A percentile compares a stretch with the other conserved stretches of the same genome.
Evolutionary conservation across 1,140 invertebrate species (phyloP).

Genomic region (Drosophila yakuba): DNA sequence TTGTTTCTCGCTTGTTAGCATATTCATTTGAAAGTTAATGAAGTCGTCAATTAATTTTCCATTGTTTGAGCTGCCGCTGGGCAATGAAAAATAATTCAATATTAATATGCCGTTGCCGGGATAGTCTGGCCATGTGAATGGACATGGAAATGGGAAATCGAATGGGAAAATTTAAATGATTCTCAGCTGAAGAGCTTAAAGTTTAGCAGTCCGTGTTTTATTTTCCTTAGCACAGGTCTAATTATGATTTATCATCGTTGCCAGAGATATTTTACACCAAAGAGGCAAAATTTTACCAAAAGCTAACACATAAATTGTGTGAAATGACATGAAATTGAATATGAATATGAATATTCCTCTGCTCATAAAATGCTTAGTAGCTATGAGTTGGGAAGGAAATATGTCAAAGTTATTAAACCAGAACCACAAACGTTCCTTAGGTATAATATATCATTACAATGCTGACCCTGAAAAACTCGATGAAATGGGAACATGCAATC

Average conservation of each 20-base stretch:
- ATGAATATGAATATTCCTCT: too few species aligned
- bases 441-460: neutral
- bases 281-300: slow-evolving; percentile 4
- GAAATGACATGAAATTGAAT: too few species aligned
- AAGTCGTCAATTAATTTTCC: slow-evolving; percentile 79
- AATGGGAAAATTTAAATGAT: slow-evolving; percentile 19
- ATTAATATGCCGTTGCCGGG: slow-evolving; percentile 37
- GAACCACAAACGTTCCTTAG: too few species aligned
- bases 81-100: slow-evolving; percentile 64
- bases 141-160: neutral
- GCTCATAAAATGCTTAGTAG: too few species aligned
- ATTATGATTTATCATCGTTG: slow-evolving; percentile 35
- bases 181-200: slow-evolving; percentile 13
- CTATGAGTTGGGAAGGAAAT: neutral
- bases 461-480: neutral
- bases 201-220: slow-evolving; percentile 1
- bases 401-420: neutral
- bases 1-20: slow-evolving; percentile 51
- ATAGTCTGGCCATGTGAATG: neutral
- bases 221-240: slow-evolving; percentile 2
- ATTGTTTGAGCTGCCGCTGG: slow-evolving; percentile 65
- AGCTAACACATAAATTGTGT: neutral
- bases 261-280: neutral
- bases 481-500: neutral
- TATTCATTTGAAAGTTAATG: slow-evolving; percentile 78